Base-by-base conservation (phyloP, 37 sponge, comb jelly and placozoan species). In the Ianthella basta region DNA sequence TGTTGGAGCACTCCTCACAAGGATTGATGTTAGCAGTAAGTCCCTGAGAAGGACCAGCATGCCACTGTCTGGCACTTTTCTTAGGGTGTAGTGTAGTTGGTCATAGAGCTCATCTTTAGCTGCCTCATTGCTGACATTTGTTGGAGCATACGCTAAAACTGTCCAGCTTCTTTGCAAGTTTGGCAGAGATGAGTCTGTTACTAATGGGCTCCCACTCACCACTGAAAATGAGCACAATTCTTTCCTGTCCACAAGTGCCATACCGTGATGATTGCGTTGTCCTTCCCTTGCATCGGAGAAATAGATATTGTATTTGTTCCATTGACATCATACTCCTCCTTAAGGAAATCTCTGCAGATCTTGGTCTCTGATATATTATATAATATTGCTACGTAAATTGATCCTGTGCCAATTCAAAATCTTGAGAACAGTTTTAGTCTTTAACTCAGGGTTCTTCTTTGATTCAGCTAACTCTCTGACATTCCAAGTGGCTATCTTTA, bases 401-500 rank as follows among this genome's bases (percentile, higher is more conserved):
- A 61, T 61, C 64, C 64, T 12, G 29, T 61, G 10, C 64, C 14
- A 12, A 29, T 10, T 61, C 64, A 61, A 12, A 61, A 61, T 61
- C 64, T 10, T 61, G 64, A 61, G 64, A 10, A 61, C 14, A 10
- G 3, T 61, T 2, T 29, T 13, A 61, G 64, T 61, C 4, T 61
- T 61, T 27, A 12, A 12, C 14, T 61, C 64, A 12, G 64, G 64
- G 64, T 61, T 61, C 4, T 27, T 4, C 64, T 10, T 61, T 4
- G 64, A 61, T 12, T 61, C 64, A 13, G 64, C 2, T 2, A 61
- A 12, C 10, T 12, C 64, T 27, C 64, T 61, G 64, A 61, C 64
- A 61, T 61, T 61, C 64, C 64, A 61, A 13, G 64, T 61, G 64
- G 64, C 64, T 4, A 61, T 61, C 64, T 61, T 61, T 12, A 61